Percentiles rank a stretch among this genome's conserved stretches.
These are phyloP conservation scores for Pterocles burchelli DNA, from an alignment of 2,113 vertebrate species.

Conservation along the genomic window DNA sequence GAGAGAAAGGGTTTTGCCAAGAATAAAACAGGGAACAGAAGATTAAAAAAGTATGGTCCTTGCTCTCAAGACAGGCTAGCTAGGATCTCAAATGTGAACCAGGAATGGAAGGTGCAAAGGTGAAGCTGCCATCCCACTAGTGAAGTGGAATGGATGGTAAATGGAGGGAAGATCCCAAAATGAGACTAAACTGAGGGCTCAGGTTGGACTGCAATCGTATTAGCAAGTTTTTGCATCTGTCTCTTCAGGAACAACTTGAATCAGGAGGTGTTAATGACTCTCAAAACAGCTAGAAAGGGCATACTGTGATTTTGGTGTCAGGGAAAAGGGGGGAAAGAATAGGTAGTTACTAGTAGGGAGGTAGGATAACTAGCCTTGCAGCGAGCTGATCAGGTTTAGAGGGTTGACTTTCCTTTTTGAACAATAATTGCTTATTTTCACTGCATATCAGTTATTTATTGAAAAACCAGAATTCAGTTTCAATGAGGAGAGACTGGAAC, in stretches of 20 bases:
- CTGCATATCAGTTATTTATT: not conserved
- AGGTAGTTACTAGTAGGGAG: not conserved
- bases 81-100: not conserved
- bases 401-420: not conserved
- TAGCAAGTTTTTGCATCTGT: not conserved
- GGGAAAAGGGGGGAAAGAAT: not conserved
- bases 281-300: not conserved
- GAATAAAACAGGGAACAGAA: not conserved
- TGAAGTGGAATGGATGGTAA: not conserved
- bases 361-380: not conserved
- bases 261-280: not conserved
- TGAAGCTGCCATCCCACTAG: not conserved
- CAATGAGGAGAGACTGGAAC: not conserved
- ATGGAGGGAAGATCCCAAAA: not conserved
- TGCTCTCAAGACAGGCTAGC: not conserved
- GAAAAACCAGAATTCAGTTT: not conserved
- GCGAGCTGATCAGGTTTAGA: not conserved
- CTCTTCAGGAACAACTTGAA: not conserved
- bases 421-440: not conserved
- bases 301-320: not conserved
- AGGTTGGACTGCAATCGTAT: not conserved
- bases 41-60: not conserved
- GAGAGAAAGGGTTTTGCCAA: not conserved
- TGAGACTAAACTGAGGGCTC: not conserved
- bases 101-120: not conserved